Evolutionary conservation across 2,113 vertebrate genomes (phyloP).

Genomic region (Sinocyclocheilus maitianheensis): DNA sequence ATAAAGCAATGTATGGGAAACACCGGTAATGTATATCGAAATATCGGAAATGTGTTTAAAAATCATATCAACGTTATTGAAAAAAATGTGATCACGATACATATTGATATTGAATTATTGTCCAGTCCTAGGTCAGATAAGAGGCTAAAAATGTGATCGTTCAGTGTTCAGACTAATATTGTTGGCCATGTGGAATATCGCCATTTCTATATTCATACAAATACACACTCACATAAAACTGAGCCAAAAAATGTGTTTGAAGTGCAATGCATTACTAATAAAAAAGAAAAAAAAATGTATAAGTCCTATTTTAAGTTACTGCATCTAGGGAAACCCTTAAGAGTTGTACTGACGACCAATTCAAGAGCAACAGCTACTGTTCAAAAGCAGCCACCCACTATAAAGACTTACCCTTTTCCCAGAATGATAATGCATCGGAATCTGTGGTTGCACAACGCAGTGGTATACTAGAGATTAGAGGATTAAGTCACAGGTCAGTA

Average conservation of each 20-base stretch:
- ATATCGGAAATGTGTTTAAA: no score
- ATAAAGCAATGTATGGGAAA: no score
- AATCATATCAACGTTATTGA: no score
- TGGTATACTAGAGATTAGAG: constrained; percentile 53
- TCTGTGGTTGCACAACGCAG: constrained; percentile 63
- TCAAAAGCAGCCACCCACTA: constrained; percentile 55
- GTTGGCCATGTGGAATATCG: background rate
- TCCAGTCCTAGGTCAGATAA: background rate
- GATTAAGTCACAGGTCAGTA: constrained; percentile 61
- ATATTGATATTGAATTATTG: no score
- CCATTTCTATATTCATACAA: background rate
- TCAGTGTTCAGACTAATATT: background rate
- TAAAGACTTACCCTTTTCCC: constrained; percentile 67
- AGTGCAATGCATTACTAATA: background rate
- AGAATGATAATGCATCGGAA: constrained; percentile 59
- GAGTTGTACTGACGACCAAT: background rate
- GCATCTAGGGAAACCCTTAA: constrained; percentile 10
- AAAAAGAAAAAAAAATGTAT: background rate
- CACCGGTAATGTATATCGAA: no score
- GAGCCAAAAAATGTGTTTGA: background rate
- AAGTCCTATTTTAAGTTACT: background rate
- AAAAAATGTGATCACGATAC: no score
- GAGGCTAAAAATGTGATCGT: background rate
- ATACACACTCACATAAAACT: constrained; percentile 4
- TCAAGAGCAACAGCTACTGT: constrained; percentile 33